A percentile compares a stretch with the other conserved stretches of the same genome.
phyloP scores from a whole-genome alignment of 2,888 invertebrate species.

The Napeogenes inachia region DNA sequence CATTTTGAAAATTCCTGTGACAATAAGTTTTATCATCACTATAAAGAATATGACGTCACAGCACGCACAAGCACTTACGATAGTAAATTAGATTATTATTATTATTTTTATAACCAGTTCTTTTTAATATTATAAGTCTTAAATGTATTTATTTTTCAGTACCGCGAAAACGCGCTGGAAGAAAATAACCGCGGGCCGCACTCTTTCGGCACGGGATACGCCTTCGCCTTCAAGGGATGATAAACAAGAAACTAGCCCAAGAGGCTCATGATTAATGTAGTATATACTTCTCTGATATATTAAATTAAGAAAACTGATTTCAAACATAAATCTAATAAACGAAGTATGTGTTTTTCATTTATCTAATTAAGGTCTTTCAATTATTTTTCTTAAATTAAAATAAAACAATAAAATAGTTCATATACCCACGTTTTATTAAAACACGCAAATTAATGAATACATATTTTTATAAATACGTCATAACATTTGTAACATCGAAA shows the following conservation, averaged over 20 bases:
- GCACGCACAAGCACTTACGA: too few relatives aligned
- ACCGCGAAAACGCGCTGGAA: slow-evolving; percentile 57
- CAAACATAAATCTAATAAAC: background rate
- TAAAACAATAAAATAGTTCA: slow-evolving; percentile 59
- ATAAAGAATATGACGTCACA: too few relatives aligned
- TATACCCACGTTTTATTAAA: slow-evolving; percentile 76
- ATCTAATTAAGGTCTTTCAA: too few relatives aligned
- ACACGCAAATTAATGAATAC: slow-evolving; percentile 33
- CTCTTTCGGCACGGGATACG: slow-evolving; percentile 79
- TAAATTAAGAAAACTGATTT: too few relatives aligned
- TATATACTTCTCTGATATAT: too few relatives aligned
- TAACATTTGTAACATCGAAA: slow-evolving; percentile 1
- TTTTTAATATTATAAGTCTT: too few relatives aligned
- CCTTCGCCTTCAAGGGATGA: slow-evolving; percentile 73
- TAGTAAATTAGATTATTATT: too few relatives aligned
- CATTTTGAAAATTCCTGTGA: too few relatives aligned
- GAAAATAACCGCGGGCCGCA: slow-evolving; percentile 66
- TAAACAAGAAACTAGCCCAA: background rate
- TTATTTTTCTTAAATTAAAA: slow-evolving; percentile 19
- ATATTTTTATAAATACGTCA: background rate
- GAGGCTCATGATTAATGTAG: too few relatives aligned
- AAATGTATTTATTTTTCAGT: slow-evolving; percentile 42
- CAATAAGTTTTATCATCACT: too few relatives aligned
- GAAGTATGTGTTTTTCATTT: too few relatives aligned
- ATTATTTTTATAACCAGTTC: too few relatives aligned